A percentile compares a stretch with the other conserved stretches of the same genome.
Evolutionary conservation across 92 coral and sea anemone genomes (phyloP).

Genomic region (Isaurus tuberculatus): DNA sequence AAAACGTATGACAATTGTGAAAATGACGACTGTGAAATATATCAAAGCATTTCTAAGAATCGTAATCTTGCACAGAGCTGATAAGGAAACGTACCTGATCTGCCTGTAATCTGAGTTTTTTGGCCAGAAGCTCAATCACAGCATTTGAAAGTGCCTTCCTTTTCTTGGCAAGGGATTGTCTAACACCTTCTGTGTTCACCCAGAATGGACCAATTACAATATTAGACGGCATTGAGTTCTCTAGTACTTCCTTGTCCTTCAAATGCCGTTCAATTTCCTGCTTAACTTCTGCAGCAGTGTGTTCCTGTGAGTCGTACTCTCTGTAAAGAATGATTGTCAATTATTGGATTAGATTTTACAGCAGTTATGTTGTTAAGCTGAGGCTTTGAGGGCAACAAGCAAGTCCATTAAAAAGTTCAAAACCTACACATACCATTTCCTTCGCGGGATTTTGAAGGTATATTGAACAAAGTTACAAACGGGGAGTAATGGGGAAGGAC

Average conservation of each 20-base stretch:
- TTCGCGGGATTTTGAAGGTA: too few relatives aligned
- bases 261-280: constrained; percentile 97
- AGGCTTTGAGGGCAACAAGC: too few relatives aligned
- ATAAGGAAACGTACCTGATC: constrained; percentile 73
- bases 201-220: constrained; percentile 93
- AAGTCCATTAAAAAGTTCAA: too few relatives aligned
- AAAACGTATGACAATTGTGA: too few relatives aligned
- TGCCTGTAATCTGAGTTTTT: constrained; percentile 93
- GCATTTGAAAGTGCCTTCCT: constrained; percentile 94
- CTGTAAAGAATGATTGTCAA: constrained; percentile 35
- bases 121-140: constrained; percentile 97
- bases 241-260: constrained; percentile 84
- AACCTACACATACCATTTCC: too few relatives aligned
- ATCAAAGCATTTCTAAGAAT: not conserved
- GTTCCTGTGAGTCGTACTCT: constrained; percentile 93
- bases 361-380: too few relatives aligned
- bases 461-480: too few relatives aligned
- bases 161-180: constrained; percentile 91
- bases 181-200: constrained; percentile 89
- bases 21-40: too few relatives aligned
- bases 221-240: constrained; percentile 88
- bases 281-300: constrained; percentile 97
- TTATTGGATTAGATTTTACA: too few relatives aligned
- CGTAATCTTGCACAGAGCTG: not conserved
- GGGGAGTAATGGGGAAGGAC: too few relatives aligned